phyloP scores from a whole-genome alignment of 2,797 vertebrate species.

The Schizopygopsis pylzovi region DNA sequence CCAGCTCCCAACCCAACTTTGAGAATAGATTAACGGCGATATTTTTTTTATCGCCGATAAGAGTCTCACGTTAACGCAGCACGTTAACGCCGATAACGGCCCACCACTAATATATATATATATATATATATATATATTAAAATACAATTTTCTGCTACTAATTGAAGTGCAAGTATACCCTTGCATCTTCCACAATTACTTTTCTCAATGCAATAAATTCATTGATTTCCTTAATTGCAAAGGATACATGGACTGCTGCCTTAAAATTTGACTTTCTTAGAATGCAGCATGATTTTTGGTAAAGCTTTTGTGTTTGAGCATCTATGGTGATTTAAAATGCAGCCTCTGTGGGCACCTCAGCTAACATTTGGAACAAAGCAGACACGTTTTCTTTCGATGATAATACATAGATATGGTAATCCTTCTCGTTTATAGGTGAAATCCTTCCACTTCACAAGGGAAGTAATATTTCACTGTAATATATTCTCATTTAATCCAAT shows the following conservation, averaged over 20 bases:
- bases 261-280: constrained; percentile 2
- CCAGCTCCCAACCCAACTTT: too few species aligned
- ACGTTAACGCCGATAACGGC: too few species aligned
- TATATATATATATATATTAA: neutral
- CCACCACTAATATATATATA: too few species aligned
- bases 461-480: constrained; percentile 35
- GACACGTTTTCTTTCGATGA: neutral
- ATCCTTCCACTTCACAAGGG: constrained; percentile 14
- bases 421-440: neutral
- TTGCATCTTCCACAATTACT: neutral
- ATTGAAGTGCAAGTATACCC: neutral
- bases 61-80: too few species aligned
- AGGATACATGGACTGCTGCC: constrained; percentile 67
- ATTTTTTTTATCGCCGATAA: too few species aligned
- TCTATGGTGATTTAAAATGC: neutral
- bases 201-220: neutral
- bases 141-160: neutral
- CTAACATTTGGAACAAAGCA: neutral
- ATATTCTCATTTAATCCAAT: constrained; percentile 47
- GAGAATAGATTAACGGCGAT: too few species aligned
- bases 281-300: constrained; percentile 6
- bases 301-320: neutral
- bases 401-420: constrained; percentile 11
- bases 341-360: neutral
- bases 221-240: constrained; percentile 70